Conservation (phyloP, 2,888 invertebrate genomes). For the Lathronympha strigana region DNA sequence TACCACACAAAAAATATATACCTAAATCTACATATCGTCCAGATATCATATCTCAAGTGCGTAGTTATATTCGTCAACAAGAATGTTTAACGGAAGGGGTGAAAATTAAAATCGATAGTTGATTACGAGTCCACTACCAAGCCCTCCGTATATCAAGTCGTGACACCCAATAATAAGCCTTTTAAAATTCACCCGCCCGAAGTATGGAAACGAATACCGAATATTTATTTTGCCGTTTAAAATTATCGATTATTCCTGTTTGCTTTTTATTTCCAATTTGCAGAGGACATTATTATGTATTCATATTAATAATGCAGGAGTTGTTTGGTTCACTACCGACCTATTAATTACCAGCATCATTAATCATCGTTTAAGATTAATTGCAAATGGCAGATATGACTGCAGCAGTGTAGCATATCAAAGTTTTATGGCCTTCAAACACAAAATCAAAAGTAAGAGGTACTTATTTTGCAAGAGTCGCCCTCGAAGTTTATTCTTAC, state of each 20-base stretch:
- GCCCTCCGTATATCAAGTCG: constrained; percentile 56
- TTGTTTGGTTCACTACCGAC: constrained; percentile 15
- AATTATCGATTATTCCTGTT: constrained; percentile 55
- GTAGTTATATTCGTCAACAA: not conserved
- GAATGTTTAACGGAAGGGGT: constrained; percentile 21
- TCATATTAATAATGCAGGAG: constrained; percentile 20
- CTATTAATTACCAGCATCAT: constrained; percentile 17
- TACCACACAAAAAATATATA: not conserved
- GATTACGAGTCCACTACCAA: constrained; percentile 52
- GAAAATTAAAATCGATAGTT: constrained; percentile 56
- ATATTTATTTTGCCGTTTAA: constrained; percentile 64
- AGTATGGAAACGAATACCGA: constrained; percentile 63
- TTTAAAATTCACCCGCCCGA: constrained; percentile 69
- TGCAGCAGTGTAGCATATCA: not conserved
- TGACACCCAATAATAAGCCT: constrained; percentile 68
- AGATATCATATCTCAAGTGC: not conserved
- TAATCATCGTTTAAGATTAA: constrained; percentile 8
- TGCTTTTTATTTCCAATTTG: constrained; percentile 43
- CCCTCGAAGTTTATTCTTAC: too few species aligned
- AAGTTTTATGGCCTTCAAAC: too few species aligned
- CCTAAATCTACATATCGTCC: not conserved
- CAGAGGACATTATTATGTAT: constrained; percentile 21
- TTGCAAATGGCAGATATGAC: not conserved
- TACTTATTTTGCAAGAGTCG: too few species aligned
- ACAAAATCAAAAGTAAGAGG: too few species aligned